Base-by-base conservation (phyloP, 1,140 invertebrate species). In the Asobara japonica region DNA sequence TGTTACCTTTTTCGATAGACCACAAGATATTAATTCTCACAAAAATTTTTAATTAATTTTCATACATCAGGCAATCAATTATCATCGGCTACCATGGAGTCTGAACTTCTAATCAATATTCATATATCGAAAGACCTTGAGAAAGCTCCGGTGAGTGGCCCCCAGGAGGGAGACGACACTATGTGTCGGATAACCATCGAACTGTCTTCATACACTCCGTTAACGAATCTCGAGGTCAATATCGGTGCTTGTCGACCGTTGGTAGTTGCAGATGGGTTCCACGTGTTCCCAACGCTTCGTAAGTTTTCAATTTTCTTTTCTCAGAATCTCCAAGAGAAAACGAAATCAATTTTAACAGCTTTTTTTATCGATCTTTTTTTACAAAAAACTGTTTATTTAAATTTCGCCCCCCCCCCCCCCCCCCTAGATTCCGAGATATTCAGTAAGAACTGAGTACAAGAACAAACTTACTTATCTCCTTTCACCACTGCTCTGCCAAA, bases 141-240 rank as follows among this genome's bases (percentile, higher is more conserved):
- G 69, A 70, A 80, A 27, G 78, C 77, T 62, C 67, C 75, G 7
- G 78, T 69, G 38, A 64, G 62, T 16, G 72, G 65, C 1, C 33
- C 45, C 16, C 56, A 61, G 3, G 51, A 72, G 25, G 22, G 20
- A 8, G 51, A 56, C 22, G 33, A 13, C 36, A 82, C 84, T 61
- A 86, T 87, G 84, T 90, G 87, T 70, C 82, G 79, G 72, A 79
- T 90, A 33, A 76, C 75, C 29, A 78, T 91, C 38, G 86, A 89
- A 66, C 77, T 91, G 30, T 77, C 83, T 2, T 87, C 90, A 11
- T 87, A 89, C 72, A 79, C 84, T 5, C 82, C 80, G 2, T 80
- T 91, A 20, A 85, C 84, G 48, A 88, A 90, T 73, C 86, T 92
- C 18, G 89, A 91, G 79, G 73, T 92, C 1, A 85, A 86, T 60